Evolutionary conservation across 2,113 vertebrate genomes (phyloP), one percentile per base, ranked within the genome.

Genomic region (Hystrix cristata): DNA sequence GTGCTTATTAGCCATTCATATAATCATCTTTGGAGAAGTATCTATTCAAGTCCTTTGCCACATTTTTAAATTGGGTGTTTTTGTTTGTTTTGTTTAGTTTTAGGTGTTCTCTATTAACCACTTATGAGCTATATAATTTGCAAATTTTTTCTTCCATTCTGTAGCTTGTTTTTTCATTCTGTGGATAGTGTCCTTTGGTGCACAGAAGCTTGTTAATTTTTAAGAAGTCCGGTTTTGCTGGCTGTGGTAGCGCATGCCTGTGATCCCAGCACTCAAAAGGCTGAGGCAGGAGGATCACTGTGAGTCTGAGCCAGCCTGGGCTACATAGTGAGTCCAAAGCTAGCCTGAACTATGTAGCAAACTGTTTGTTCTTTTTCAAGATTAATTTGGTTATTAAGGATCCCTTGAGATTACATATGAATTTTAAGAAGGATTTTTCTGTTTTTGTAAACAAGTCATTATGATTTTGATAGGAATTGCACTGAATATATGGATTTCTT

Each of bases 361-460:
- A 55, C 15, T 74, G 14, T 74, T 83, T 72, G 29, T 38, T 87
- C 19, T 82, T 95, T 92, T 88, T 59, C 46, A 95, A 46, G 11
- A 65, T 69, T 82, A 7, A 65, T 38, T 69, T 71, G 91, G 34
- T 64, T 62, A 18, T 87, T 93, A 53, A 12, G 3, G 46, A 4
- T 72, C 51, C 15, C n/a, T 91, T 95, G 51, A 83, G n/a, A 83
- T 69, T 86, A n/a, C 43, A 34, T 90, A 7, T 43, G n/a, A 86
- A 48, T 67, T 94, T 91, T 91, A 69, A 71, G 51, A 15, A 34
- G 3, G 31, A 72, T 57, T 79, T 62, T 87, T 91, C 38, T 95
- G 7, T 76, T 86, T 92, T 78, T 78, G 6, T 72, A 55, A 51
- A 80, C 59, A 8, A 6, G 3, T 82, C 74, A 60, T 38, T 90